These are phyloP conservation scores for Cataglyphis hispanica DNA, from an alignment of 1,140 invertebrate species.

Conservation along the genomic window DNA sequence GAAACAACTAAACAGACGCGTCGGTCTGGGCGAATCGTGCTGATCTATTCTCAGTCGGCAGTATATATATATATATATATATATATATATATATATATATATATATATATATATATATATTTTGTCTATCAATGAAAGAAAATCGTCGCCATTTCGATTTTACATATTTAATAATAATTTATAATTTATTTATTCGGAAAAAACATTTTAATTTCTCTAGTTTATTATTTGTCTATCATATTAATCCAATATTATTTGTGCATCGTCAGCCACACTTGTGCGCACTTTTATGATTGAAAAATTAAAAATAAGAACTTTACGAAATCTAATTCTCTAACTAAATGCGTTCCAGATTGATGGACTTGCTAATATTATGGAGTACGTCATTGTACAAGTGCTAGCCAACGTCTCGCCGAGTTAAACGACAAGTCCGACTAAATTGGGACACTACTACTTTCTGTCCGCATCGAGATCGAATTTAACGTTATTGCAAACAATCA, in stretches of 20 bases:
- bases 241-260: not conserved
- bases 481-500: conserved; percentile 25
- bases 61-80: conserved; percentile 79
- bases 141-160: not conserved
- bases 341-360: conserved; percentile 62
- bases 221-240: not conserved
- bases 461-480: conserved; percentile 59
- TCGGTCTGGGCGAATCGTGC: conserved; percentile 73
- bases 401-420: conserved; percentile 57
- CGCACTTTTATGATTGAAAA: not conserved
- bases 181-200: not conserved
- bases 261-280: not conserved
- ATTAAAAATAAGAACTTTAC: not conserved
- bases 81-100: no score
- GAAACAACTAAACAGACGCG: conserved; percentile 72
- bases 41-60: conserved; percentile 77
- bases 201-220: not conserved
- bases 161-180: no score
- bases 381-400: conserved; percentile 68
- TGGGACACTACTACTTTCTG: conserved; percentile 62
- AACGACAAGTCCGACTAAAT: conserved; percentile 63
- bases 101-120: conserved; percentile 24
- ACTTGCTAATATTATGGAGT: conserved; percentile 61
- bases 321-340: not conserved
- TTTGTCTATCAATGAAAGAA: conserved; percentile 24